Evolutionary conservation across 2,888 invertebrate genomes (phyloP).

Genomic region (Prosapia bicincta): DNA sequence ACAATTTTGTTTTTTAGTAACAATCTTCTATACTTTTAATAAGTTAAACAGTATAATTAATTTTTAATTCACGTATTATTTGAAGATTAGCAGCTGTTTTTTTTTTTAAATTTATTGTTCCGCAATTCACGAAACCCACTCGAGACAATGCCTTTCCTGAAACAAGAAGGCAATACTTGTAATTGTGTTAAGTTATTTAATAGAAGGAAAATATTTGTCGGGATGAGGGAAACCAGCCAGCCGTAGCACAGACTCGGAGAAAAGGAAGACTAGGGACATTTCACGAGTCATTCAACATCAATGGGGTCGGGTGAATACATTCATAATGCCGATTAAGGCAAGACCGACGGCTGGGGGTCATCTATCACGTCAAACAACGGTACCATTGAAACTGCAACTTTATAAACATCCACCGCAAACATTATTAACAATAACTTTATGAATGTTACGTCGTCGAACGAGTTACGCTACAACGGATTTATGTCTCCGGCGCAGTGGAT

Average conservation of each 20-base stretch:
- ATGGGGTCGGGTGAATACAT: conserved; percentile 15
- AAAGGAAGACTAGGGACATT: neutral
- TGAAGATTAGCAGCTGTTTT: too few relatives aligned
- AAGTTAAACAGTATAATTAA: too few relatives aligned
- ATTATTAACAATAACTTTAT: neutral
- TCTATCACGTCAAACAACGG: neutral
- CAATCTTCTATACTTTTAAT: too few relatives aligned
- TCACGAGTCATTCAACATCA: conserved; percentile 26
- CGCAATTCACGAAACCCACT: too few relatives aligned
- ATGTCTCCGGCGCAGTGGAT: too few relatives aligned
- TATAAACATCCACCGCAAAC: neutral
- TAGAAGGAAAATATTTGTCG: neutral
- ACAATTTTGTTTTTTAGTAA: too few relatives aligned
- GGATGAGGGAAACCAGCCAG: neutral
- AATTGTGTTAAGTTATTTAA: neutral
- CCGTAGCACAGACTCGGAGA: neutral
- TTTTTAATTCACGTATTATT: too few relatives aligned
- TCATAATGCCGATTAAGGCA: conserved; percentile 19
- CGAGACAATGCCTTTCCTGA: neutral
- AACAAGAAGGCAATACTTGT: neutral
- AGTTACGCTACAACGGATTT: too few relatives aligned
- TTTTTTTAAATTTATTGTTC: too few relatives aligned
- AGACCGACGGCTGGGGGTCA: neutral
- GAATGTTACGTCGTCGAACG: too few relatives aligned
- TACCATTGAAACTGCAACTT: neutral